These are phyloP conservation scores for Drosophila cognata DNA, from an alignment of 2,888 invertebrate species.

Conservation along the genomic window DNA sequence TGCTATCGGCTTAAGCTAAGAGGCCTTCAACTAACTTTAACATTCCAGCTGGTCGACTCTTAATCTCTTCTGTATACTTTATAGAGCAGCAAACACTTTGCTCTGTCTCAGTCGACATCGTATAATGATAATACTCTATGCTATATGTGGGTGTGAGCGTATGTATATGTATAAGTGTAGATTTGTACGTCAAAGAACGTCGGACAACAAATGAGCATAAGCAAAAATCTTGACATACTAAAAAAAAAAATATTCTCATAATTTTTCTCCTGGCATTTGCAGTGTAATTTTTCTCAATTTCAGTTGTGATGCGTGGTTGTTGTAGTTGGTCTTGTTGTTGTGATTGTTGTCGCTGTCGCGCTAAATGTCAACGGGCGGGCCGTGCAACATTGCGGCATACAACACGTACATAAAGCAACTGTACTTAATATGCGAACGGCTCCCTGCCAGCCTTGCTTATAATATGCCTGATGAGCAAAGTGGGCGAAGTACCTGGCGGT, in stretches of 20 bases:
- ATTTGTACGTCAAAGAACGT: slow-evolving; percentile 24
- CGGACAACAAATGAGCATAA: slow-evolving; percentile 66
- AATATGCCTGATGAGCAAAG: slow-evolving; percentile 68
- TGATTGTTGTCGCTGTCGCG: slow-evolving; percentile 57
- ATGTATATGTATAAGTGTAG: background rate
- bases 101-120: background rate
- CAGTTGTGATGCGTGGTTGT: slow-evolving; percentile 25
- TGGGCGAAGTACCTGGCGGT: background rate
- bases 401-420: slow-evolving; percentile 63
- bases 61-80: background rate
- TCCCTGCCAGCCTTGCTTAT: slow-evolving; percentile 70
- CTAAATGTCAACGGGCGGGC: slow-evolving; percentile 76
- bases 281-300: slow-evolving; percentile 77
- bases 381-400: slow-evolving; percentile 63
- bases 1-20: background rate
- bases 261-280: slow-evolving; percentile 73
- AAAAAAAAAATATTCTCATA: slow-evolving; percentile 58
- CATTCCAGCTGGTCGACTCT: background rate
- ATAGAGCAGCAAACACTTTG: slow-evolving; percentile 9
- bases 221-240: slow-evolving; percentile 70
- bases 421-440: slow-evolving; percentile 75
- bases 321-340: slow-evolving; percentile 14
- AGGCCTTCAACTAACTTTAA: background rate
- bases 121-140: slow-evolving; percentile 35
- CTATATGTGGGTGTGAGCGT: background rate